Evolutionary conservation across 2,888 invertebrate genomes (phyloP).

Genomic region (Chrysopilus asiliformis): DNA sequence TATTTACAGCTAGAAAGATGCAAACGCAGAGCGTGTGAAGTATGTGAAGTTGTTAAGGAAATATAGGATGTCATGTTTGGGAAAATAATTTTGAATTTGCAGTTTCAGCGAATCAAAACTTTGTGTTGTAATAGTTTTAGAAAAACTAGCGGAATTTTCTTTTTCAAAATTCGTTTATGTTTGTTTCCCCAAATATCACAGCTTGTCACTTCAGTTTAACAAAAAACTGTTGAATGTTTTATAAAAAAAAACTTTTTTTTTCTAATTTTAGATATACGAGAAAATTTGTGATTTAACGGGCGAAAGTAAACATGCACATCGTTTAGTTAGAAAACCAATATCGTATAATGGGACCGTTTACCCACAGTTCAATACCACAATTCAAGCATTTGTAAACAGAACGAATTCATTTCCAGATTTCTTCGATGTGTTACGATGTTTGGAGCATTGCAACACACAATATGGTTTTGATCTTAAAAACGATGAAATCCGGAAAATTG

Average conservation of each 20-base stretch:
- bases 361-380: conserved; percentile 30
- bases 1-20: conserved; percentile 51
- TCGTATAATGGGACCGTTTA: conserved; percentile 29
- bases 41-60: conserved; percentile 11
- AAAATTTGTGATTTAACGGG: conserved; percentile 52
- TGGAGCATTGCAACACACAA: conserved; percentile 32
- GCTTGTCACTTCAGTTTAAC: no score
- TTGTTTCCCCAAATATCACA: no score
- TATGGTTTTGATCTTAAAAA: conserved; percentile 25
- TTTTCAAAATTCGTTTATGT: conserved; percentile 1
- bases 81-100: no score
- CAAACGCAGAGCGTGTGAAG: conserved; percentile 34
- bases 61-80: conserved; percentile 1
- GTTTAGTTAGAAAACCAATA: conserved; percentile 32
- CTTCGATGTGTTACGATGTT: conserved; percentile 37
- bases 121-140: no score
- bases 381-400: conserved; percentile 32
- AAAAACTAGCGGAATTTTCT: no score
- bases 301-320: conserved; percentile 32
- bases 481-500: conserved; percentile 33
- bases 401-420: conserved; percentile 41
- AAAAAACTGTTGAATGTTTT: not conserved
- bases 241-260: conserved; percentile 3
- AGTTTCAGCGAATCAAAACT: no score
- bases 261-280: conserved; percentile 31